These are phyloP conservation scores for Edolisoma coerulescens DNA, from an alignment of 2,113 vertebrate genomes.

Conservation along the genomic window DNA sequence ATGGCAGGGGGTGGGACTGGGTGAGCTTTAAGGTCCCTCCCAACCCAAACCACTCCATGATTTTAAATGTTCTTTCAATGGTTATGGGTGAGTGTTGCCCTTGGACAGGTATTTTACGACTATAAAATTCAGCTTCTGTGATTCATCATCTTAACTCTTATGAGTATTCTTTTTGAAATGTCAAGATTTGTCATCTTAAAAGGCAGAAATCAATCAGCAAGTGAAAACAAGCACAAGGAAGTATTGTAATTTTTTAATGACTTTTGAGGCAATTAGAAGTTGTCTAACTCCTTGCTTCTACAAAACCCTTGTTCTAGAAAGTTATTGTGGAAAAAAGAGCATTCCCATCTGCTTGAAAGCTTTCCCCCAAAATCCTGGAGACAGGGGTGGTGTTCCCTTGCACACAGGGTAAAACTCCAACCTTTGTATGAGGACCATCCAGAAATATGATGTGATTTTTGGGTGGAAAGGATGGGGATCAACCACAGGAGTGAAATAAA, in stretches of 20 bases:
- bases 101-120: not conserved
- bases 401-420: rapidly evolving
- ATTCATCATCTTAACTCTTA: not conserved
- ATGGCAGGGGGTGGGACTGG: not conserved
- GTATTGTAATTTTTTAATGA: constrained; percentile 9
- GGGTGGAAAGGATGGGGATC: not conserved
- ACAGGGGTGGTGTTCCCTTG: not conserved
- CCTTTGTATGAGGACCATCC: not conserved
- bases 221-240: not conserved
- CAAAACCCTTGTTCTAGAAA: not conserved
- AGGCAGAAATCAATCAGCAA: not conserved
- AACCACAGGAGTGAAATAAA: not conserved
- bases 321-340: rapidly evolving
- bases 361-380: not conserved
- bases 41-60: not conserved
- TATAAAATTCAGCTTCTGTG: not conserved
- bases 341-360: not conserved
- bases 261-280: not conserved
- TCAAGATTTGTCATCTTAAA: not conserved
- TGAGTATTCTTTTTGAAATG: not conserved
- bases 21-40: rapidly evolving
- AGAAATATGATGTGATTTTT: rapidly evolving
- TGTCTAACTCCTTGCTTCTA: not conserved
- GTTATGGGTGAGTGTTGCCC: not conserved
- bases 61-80: not conserved